phyloP scores from a whole-genome alignment of 2,797 vertebrate species.

The Decapterus maruadsi region DNA sequence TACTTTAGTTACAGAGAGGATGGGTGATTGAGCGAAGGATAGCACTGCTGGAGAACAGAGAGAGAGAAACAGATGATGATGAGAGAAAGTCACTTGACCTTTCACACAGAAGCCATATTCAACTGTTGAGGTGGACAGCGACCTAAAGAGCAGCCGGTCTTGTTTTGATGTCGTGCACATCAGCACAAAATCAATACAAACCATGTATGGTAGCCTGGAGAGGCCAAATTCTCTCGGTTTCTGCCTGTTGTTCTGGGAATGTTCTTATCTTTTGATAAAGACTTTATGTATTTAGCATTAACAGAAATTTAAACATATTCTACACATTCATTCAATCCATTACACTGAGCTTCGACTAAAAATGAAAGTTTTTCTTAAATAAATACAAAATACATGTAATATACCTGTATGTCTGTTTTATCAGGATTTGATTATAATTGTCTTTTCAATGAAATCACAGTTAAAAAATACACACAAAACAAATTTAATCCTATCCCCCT shows the following conservation, averaged over 20 bases:
- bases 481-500: too few relatives aligned
- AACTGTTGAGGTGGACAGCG: slow-evolving; percentile 39
- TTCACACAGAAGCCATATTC: slow-evolving; percentile 60
- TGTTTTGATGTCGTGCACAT: background rate
- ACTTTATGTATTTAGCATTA: too few relatives aligned
- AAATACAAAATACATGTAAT: too few relatives aligned
- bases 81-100: slow-evolving; percentile 62
- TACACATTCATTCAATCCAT: too few relatives aligned
- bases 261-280: too few relatives aligned
- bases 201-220: too few relatives aligned
- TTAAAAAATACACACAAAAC: too few relatives aligned
- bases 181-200: background rate
- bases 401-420: too few relatives aligned
- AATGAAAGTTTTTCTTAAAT: too few relatives aligned
- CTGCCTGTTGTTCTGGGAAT: background rate
- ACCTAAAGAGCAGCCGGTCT: background rate
- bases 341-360: too few relatives aligned
- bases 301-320: background rate
- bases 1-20: slow-evolving; percentile 73
- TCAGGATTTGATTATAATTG: too few relatives aligned
- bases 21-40: slow-evolving; percentile 60
- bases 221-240: background rate
- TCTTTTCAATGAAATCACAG: too few relatives aligned
- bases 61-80: slow-evolving; percentile 70
- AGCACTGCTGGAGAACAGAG: slow-evolving; percentile 73